These are phyloP conservation scores for Pachydiplax longipennis DNA, from an alignment of 2,888 invertebrate species.

Conservation along the genomic window DNA sequence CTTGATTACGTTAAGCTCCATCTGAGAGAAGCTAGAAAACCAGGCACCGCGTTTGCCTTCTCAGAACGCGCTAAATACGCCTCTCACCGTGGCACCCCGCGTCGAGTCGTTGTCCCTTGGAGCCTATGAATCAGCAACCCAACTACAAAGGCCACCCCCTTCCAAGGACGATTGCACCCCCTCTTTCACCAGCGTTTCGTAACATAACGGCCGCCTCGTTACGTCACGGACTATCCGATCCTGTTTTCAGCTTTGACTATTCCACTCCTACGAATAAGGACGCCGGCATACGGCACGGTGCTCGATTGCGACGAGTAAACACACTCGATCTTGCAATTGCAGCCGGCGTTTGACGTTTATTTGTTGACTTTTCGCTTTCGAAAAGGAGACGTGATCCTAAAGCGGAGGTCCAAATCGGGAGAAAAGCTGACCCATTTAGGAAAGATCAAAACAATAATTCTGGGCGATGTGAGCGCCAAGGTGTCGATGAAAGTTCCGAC, in stretches of 20 bases:
- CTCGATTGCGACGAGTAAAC: not conserved
- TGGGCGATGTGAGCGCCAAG: no score
- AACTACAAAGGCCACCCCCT: not conserved
- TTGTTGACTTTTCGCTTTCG: not conserved
- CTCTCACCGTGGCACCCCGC: not conserved
- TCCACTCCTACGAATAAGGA: not conserved
- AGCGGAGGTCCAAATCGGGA: no score
- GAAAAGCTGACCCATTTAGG: no score
- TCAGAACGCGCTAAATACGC: not conserved
- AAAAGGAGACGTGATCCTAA: no score
- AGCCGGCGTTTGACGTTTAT: not conserved
- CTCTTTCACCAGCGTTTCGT: not conserved
- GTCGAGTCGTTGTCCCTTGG: not conserved
- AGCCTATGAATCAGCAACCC: not conserved
- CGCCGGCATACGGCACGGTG: not conserved
- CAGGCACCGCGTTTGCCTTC: not conserved
- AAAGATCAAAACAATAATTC: no score
- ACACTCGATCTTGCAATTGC: not conserved
- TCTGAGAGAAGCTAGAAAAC: not conserved
- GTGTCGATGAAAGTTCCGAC: no score
- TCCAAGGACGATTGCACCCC: not conserved
- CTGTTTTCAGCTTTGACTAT: not conserved
- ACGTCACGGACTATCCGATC: constrained; percentile 1
- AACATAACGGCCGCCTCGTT: not conserved
- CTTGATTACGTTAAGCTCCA: no score